Conservation (phyloP, 2,888 invertebrate species). For the Trachelus stipa region DNA sequence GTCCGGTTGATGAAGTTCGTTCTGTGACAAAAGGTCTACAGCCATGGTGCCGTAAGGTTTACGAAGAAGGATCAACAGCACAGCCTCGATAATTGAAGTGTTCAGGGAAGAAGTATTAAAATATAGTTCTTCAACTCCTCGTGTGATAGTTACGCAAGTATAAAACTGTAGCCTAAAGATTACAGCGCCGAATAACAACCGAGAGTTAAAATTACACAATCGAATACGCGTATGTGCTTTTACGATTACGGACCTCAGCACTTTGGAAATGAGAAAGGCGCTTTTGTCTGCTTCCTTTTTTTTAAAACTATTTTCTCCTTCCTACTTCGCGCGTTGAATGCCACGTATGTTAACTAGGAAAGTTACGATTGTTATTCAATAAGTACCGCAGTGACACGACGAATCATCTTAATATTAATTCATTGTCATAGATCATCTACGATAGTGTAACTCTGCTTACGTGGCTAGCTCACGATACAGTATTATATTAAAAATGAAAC, state of each 20-base stretch:
- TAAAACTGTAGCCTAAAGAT: constrained; percentile 47
- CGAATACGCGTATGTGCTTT: neutral
- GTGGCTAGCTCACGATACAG: neutral
- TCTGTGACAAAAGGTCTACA: neutral
- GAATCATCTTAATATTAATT: neutral
- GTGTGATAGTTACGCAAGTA: constrained; percentile 34
- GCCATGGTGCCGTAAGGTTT: neutral
- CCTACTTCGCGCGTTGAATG: neutral
- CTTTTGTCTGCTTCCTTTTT: neutral
- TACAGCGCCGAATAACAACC: constrained; percentile 24
- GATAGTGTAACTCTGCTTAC: neutral
- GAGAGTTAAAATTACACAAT: neutral
- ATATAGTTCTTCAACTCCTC: constrained; percentile 32
- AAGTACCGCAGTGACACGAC: constrained; percentile 1
- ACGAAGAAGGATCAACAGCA: constrained; percentile 32
- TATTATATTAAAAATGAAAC: neutral
- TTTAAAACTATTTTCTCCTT: neutral
- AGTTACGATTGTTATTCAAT: constrained; percentile 31
- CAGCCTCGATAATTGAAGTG: constrained; percentile 52
- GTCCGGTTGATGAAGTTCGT: neutral
- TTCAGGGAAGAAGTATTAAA: constrained; percentile 50
- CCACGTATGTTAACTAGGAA: constrained; percentile 24
- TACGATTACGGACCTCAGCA: neutral
- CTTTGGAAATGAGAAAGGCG: neutral
- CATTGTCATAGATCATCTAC: constrained; percentile 23